Base-by-base conservation (phyloP, 53 echinoderm and acorn worm genomes). In the Apostichopus leukothele region DNA sequence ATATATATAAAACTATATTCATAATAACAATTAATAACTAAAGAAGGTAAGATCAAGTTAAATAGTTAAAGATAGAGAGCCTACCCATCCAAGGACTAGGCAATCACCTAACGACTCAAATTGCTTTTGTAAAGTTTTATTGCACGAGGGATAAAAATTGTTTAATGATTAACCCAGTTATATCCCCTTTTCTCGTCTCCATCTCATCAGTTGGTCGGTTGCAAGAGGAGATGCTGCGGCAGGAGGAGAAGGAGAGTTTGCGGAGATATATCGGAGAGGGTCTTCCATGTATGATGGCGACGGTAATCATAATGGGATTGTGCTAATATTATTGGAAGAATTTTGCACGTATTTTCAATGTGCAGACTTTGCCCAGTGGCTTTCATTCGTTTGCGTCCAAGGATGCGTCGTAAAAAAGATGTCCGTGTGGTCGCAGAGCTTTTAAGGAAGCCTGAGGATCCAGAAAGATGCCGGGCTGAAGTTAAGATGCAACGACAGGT, bases 221-320 rank as follows among this genome's bases (percentile, higher is more conserved):
- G 89, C 79, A 92, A 92, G 74, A 52, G 92, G 59, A 23, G 92
- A 26, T 92, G 92, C 83, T 92, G 84, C 23, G 92, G 92, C 1
- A 66, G 92, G 53, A 75, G 92, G 89, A 39, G 92, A 51, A 74
- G 74, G 74, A 7, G 51, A 11, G 91, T 88, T 4, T 88, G 91
- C 50, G 83, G 88, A 7, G 73, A 71, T 9, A 86, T 86, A 74
- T 86, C 86, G 51, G 86, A 86, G 73, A 25, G 71, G 74, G 86
- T 86, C 86, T 86, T 86, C 74, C 86, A 86, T 14, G 86, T 86
- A 14, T 86, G 86, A 86, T 7, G 86, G 60, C 7, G 14, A 21
- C 75, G 75, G 75, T 16, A 9, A 63, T 13, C 63, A 11, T 8
- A 16, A 63, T 63, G 63, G 63, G 63, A 7, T 63, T 16, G 63